A percentile compares a stretch with the other conserved stretches of the same genome.
Evolutionary conservation across 2,113 vertebrate genomes (phyloP).

Genomic region (Zosterops pallidus): DNA sequence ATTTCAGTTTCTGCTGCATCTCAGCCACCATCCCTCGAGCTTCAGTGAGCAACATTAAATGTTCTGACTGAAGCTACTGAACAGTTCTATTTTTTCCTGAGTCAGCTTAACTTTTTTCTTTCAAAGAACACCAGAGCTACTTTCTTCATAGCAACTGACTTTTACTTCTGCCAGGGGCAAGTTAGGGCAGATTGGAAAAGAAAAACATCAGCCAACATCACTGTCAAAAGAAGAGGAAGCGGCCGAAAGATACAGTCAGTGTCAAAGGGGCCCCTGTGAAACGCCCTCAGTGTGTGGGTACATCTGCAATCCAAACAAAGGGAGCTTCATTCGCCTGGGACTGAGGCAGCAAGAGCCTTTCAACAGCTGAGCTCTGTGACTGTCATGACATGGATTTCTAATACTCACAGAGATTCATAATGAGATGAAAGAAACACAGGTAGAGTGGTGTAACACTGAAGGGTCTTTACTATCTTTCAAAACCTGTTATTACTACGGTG

Average conservation of each 20-base stretch:
- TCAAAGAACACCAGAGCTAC: neutral
- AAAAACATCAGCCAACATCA: neutral
- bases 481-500: neutral
- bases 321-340: neutral
- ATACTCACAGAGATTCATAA: neutral
- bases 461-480: neutral
- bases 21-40: neutral
- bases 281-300: rapidly evolving
- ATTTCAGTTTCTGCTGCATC: neutral
- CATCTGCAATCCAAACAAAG: neutral
- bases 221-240: neutral
- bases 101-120: neutral
- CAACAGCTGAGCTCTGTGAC: neutral
- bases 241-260: rapidly evolving
- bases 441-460: neutral
- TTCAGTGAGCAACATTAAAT: neutral
- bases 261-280: neutral
- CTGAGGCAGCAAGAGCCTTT: neutral
- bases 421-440: neutral
- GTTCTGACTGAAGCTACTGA: neutral
- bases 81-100: neutral
- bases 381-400: neutral
- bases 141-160: neutral
- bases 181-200: neutral
- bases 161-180: neutral